These are phyloP conservation scores for Conus betulinus DNA, from an alignment of 1,140 invertebrate genomes.

Conservation along the genomic window DNA sequence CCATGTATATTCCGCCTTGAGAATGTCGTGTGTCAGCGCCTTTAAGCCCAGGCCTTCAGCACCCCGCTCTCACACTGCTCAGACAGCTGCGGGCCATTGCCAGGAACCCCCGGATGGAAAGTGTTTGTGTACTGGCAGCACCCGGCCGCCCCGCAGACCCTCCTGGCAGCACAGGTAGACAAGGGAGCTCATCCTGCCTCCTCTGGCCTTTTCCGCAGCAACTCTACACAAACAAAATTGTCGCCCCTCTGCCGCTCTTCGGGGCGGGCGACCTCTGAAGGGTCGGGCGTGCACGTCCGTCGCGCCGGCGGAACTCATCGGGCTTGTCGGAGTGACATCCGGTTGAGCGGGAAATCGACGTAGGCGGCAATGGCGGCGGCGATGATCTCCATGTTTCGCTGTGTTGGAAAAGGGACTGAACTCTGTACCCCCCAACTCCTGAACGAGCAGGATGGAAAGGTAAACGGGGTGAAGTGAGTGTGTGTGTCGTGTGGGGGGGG, in stretches of 20 bases:
- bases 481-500: too few relatives aligned
- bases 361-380: not conserved
- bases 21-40: too few relatives aligned
- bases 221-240: conserved; percentile 7
- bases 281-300: not conserved
- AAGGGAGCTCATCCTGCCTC: not conserved
- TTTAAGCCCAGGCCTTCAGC: too few relatives aligned
- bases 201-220: not conserved
- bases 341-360: not conserved
- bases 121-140: not conserved
- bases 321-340: not conserved
- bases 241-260: not conserved
- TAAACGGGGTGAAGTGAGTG: too few relatives aligned
- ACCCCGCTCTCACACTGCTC: too few relatives aligned
- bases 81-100: not conserved
- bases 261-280: rapidly evolving
- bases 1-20: too few relatives aligned
- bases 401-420: too few relatives aligned
- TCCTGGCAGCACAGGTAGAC: not conserved
- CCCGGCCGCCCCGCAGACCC: not conserved
- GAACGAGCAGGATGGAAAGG: too few relatives aligned
- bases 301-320: not conserved
- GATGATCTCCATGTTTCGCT: too few relatives aligned
- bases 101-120: not conserved
- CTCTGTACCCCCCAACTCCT: too few relatives aligned